phyloP scores from a whole-genome alignment of 1,140 invertebrate genomes.

The Sitobion miscanthi region DNA sequence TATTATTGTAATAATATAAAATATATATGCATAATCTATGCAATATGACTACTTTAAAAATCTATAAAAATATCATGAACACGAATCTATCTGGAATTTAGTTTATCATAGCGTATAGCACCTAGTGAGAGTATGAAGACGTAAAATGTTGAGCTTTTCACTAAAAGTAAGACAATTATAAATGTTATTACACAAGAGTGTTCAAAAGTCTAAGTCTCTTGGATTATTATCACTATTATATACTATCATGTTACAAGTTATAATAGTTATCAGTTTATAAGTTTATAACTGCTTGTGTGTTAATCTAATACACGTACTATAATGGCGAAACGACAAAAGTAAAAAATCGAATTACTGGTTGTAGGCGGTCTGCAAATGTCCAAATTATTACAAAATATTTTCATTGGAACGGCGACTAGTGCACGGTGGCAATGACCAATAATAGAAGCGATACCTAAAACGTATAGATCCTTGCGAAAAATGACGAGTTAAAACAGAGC shows the following conservation, averaged over 20 bases:
- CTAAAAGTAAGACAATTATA: background rate
- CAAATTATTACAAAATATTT: background rate
- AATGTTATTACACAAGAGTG: background rate
- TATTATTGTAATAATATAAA: background rate
- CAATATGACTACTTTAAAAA: background rate
- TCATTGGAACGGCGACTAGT: background rate
- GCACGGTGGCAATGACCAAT: background rate
- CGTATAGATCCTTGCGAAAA: background rate
- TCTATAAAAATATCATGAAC: conserved; percentile 12
- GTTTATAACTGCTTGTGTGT: background rate
- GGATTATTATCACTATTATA: background rate
- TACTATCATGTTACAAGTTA: background rate
- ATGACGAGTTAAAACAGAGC: background rate
- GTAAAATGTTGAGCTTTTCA: background rate
- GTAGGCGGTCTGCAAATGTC: background rate
- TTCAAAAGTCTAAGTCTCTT: background rate
- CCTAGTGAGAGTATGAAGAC: background rate
- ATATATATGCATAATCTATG: background rate
- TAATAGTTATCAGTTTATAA: background rate
- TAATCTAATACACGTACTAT: background rate
- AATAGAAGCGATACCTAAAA: background rate
- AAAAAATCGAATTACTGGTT: background rate
- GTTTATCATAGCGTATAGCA: background rate
- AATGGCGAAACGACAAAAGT: background rate
- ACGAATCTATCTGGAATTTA: background rate